phyloP scores from a whole-genome alignment of 2,888 invertebrate species.

The Drosophila paramelanica region DNA sequence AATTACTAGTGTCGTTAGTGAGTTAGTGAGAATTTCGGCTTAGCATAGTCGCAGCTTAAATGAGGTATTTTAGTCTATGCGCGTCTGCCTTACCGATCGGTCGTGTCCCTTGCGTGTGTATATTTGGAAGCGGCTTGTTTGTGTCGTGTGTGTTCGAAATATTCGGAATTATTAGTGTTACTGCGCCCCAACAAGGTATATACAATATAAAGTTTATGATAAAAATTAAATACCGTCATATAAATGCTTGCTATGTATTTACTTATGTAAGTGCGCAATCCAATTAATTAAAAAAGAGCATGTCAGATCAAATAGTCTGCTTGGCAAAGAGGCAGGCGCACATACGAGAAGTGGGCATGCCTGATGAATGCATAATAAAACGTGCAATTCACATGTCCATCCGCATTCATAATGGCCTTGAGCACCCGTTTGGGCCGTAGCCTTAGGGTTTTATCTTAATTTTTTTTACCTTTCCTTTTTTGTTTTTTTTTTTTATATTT shows the following conservation, averaged over 20 bases:
- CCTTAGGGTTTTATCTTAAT: slow-evolving; percentile 11
- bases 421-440: slow-evolving; percentile 23
- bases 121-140: too few species aligned
- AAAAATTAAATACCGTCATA: too few species aligned
- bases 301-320: slow-evolving; percentile 10
- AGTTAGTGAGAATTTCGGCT: background rate
- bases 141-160: too few species aligned
- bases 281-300: slow-evolving; percentile 19
- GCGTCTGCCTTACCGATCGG: background rate
- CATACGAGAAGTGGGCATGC: slow-evolving; percentile 5
- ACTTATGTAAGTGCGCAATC: slow-evolving; percentile 5
- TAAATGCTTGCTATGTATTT: too few species aligned
- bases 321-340: background rate
- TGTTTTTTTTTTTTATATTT: slow-evolving; percentile 5
- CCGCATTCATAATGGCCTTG: slow-evolving; percentile 42
- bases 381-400: slow-evolving; percentile 50
- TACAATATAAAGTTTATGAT: too few species aligned
- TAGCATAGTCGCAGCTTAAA: background rate
- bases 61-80: background rate
- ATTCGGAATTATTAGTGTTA: background rate
- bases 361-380: slow-evolving; percentile 36
- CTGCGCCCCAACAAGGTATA: too few species aligned
- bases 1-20: background rate
- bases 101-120: background rate
- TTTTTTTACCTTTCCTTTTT: background rate